phyloP scores from a whole-genome alignment of 2,113 vertebrate genomes.

The Xenopus tropicalis region UCB_Xtro_10.0 CM004444.2:97164001-97164500 shows the following conservation, averaged over 20 bases:
- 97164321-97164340: no score
- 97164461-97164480: no score
- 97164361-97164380: no score
- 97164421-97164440: no score
- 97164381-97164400: no score
- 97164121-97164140: constrained; percentile 30
- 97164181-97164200: constrained; percentile 22
- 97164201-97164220: constrained; percentile 21
- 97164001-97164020: constrained; percentile 35
- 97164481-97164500: no score
- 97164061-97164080: constrained; percentile 31
- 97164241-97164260: background rate
- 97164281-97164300: background rate
- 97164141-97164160: constrained; percentile 41
- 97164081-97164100: constrained; percentile 31
- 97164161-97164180: constrained; percentile 42
- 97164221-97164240: constrained; percentile 17
- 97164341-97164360: no score
- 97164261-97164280: background rate
- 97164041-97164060: constrained; percentile 29
- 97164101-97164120: constrained; percentile 33
- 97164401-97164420: no score
- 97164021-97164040: constrained; percentile 30
- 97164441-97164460: no score
- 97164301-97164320: no score